These are phyloP conservation scores for Tachina fera DNA, from an alignment of 2,888 invertebrate genomes.

Conservation along the genomic window DNA sequence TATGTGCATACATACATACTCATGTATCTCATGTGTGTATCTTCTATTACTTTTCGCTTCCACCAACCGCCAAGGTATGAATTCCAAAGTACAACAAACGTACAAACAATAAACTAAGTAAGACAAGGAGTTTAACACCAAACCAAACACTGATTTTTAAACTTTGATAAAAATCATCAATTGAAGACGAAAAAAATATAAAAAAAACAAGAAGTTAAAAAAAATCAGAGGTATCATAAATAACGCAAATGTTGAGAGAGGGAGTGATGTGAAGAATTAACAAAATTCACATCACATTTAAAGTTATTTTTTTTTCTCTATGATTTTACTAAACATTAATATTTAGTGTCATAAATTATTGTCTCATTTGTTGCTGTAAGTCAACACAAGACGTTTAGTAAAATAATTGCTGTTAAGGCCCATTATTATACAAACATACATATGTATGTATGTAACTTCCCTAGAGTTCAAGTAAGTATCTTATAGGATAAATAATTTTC, in stretches of 20 bases:
- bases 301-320: background rate
- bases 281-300: slow-evolving; percentile 54
- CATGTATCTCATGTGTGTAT: background rate
- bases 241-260: slow-evolving; percentile 46
- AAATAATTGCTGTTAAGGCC: too few species aligned
- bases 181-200: slow-evolving; percentile 19
- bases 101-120: slow-evolving; percentile 51
- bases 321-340: background rate
- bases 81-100: slow-evolving; percentile 51
- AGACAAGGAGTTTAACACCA: slow-evolving; percentile 68
- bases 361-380: too few species aligned
- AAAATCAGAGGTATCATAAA: slow-evolving; percentile 22
- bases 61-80: slow-evolving; percentile 43
- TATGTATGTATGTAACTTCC: too few species aligned
- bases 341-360: too few species aligned
- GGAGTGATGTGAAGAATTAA: slow-evolving; percentile 63
- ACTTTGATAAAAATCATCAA: slow-evolving; percentile 67
- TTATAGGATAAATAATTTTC: too few species aligned
- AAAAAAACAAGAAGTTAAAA: background rate
- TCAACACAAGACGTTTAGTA: too few species aligned
- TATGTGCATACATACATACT: background rate
- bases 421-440: too few species aligned
- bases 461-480: too few species aligned
- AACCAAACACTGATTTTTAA: slow-evolving; percentile 63
- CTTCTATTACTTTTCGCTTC: slow-evolving; percentile 31